Evolutionary conservation across 2,888 invertebrate genomes (phyloP).

Genomic region (Drosophila eohydei): DNA sequence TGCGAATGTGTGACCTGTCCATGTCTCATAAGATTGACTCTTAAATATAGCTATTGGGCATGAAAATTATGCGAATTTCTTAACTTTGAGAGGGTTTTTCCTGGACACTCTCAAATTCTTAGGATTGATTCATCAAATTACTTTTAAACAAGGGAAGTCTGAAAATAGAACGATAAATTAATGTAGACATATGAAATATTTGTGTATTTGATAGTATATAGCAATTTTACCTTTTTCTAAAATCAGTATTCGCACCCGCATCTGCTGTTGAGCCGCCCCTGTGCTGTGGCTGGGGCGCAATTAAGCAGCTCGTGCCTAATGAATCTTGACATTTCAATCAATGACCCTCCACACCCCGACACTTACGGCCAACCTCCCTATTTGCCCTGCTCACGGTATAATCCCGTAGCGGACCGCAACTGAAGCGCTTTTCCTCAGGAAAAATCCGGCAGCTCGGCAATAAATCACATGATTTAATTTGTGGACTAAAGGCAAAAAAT

Average conservation of each 20-base stretch:
- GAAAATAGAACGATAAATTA: no score
- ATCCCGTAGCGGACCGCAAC: conserved; percentile 2
- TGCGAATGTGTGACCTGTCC: not conserved
- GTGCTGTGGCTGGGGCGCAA: conserved; percentile 23
- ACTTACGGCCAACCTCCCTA: conserved; percentile 24
- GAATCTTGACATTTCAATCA: conserved; percentile 82
- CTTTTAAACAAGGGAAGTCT: no score
- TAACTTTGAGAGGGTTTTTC: no score
- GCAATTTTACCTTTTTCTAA: not conserved
- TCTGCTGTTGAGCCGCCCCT: conserved; percentile 48
- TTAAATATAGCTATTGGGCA: no score
- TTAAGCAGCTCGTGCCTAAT: conserved; percentile 60
- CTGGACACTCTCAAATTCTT: no score
- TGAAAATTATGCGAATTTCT: no score
- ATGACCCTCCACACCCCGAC: conserved; percentile 37
- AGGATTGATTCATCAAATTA: no score
- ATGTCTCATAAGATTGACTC: not conserved
- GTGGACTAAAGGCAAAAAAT: conserved; percentile 64
- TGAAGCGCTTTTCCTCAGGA: conserved; percentile 14
- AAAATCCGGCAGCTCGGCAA: conserved; percentile 59
- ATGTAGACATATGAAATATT: no score
- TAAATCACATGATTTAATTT: conserved; percentile 80
- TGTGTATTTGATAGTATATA: no score
- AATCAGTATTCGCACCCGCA: conserved; percentile 29
- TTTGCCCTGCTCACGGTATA: not conserved